Conservation (phyloP, 2,888 invertebrate genomes). For the Bedellia somnulentella region DNA sequence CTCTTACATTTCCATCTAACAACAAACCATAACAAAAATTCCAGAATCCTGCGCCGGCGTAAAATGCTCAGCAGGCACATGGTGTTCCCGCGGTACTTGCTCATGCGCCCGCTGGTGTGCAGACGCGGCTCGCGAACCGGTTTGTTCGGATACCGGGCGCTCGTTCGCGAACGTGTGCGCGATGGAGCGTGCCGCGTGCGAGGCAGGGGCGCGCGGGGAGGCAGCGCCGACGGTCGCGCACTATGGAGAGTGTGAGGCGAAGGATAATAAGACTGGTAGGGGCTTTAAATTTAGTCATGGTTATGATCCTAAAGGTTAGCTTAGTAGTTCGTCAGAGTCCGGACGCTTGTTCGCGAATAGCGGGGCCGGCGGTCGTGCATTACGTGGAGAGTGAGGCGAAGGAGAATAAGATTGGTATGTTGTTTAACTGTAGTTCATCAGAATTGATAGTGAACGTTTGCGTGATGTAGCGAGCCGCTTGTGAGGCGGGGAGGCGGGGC, state of each 20-base stretch:
- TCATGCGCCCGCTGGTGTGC: constrained; percentile 80
- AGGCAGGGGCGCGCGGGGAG: constrained; percentile 66
- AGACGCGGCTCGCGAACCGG: constrained; percentile 66
- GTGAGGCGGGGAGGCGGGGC: too few species aligned
- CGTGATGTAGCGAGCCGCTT: too few species aligned
- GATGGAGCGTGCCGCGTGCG: constrained; percentile 74
- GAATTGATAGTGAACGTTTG: too few species aligned
- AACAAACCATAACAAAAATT: too few species aligned
- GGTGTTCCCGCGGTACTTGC: constrained; percentile 82
- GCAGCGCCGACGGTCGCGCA: constrained; percentile 60
- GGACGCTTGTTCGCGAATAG: not conserved
- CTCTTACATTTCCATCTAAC: too few species aligned
- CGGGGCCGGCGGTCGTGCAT: too few species aligned
- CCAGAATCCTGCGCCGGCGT: constrained; percentile 77
- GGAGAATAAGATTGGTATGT: too few species aligned
- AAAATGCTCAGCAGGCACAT: constrained; percentile 77
- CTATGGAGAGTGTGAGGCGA: constrained; percentile 75
- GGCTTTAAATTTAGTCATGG: constrained; percentile 15
- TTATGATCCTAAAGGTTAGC: not conserved
- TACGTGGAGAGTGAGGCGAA: too few species aligned
- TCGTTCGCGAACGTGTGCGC: constrained; percentile 84
- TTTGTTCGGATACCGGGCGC: constrained; percentile 75
- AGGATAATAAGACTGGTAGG: constrained; percentile 55
- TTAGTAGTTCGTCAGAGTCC: not conserved
- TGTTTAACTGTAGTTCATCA: too few species aligned